phyloP scores from a whole-genome alignment of 2,797 vertebrate genomes.

The Schizopygopsis pylzovi region DNA sequence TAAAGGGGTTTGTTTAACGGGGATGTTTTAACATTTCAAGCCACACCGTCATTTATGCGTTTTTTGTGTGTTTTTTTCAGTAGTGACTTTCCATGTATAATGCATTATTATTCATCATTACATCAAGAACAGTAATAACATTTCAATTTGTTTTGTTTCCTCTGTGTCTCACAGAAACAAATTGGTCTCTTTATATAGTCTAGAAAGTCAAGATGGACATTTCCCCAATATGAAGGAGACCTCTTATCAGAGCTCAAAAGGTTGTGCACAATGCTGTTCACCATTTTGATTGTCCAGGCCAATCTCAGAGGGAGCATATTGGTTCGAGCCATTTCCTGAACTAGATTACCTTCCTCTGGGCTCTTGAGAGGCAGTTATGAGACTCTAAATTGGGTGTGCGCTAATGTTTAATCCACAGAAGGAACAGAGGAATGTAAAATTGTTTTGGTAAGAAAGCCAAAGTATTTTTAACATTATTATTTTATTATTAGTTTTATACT shows the following conservation, averaged over 20 bases:
- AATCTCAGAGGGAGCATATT: constrained; percentile 47
- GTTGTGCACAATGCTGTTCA: constrained; percentile 36
- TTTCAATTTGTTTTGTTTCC: background rate
- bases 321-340: constrained; percentile 54
- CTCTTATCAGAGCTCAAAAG: constrained; percentile 40
- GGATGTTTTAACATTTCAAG: background rate
- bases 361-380: constrained; percentile 37
- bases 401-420: constrained; percentile 45
- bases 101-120: background rate
- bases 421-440: background rate
- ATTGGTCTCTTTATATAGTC: background rate
- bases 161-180: background rate
- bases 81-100: background rate
- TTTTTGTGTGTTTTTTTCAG: background rate
- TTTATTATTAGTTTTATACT: background rate
- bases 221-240: constrained; percentile 46
- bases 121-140: background rate
- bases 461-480: background rate
- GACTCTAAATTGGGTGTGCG: constrained; percentile 28
- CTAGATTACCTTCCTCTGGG: constrained; percentile 54
- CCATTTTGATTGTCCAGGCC: constrained; percentile 46
- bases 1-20: background rate
- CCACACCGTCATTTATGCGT: background rate
- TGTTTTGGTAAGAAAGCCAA: background rate
- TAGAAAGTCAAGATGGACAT: constrained; percentile 31